Evolutionary conservation across 2,113 vertebrate species (phyloP), one percentile per base, ranked within the genome.

Genomic region (Coryphaenoides rupestris): DNA sequence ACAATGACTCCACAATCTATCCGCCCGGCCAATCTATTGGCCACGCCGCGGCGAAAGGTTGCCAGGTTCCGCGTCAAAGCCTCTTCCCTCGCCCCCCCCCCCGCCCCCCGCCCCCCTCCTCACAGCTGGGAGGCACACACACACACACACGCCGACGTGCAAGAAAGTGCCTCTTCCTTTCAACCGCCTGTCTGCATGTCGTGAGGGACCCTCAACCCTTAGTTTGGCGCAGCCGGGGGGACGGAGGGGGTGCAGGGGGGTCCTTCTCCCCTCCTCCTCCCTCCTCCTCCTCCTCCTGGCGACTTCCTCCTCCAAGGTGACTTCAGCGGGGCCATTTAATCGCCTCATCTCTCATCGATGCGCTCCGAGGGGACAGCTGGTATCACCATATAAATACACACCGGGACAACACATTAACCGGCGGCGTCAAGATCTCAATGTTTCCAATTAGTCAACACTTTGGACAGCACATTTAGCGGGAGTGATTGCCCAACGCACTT

Each of bases 401-500:
- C 74, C 80, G 66, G 82, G 86, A 86, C 87, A 50, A 87, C 81
- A 81, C 84, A 91, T 91, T 84, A 88, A 85, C 76, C 69, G 75
- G 76, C 23, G 54, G 76, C 84, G 84, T 86, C 87, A 81, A 75
- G 70, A 79, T 72, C 84, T 78, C 87, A 91, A 90, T 89, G 76
- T 72, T 74, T 80, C 79, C 84, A 84, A 89, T 91, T 89, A 87
- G 88, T 89, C 88, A 87, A 81, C 83, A 87, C 88, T 82, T 84
- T 78, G 74, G 78, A 40, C 47, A 76, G 75, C 60, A 73, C 24
- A 66, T 59, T 76, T 89, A 83, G 89, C 86, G 79, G 72, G 79
- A 86, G 73, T 24, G 64, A 74, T 73, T 17, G 28, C 10, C 68
- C 68, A 77, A 73, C 82, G 69, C 45, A 63, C 63, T 64, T 60